These are phyloP conservation scores for Parnassius glacialis DNA, from an alignment of 2,888 invertebrate genomes.

Conservation along the genomic window DNA sequence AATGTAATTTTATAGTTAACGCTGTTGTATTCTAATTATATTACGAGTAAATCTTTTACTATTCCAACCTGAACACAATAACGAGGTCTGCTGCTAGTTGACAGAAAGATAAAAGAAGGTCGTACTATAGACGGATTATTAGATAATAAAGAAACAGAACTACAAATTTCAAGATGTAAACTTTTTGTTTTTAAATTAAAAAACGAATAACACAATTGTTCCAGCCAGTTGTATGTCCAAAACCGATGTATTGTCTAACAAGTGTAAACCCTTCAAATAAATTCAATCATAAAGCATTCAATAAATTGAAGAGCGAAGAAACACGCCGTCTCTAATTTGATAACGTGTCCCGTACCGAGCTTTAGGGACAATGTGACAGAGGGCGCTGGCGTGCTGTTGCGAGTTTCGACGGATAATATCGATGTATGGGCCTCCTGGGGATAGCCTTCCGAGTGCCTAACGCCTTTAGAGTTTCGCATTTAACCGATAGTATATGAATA, in stretches of 20 bases:
- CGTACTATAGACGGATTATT: no score
- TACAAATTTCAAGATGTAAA: no score
- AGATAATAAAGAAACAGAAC: no score
- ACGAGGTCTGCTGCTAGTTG: no score
- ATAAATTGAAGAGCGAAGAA: slow-evolving; percentile 3
- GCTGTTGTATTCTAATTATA: no score
- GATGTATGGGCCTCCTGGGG: slow-evolving; percentile 58
- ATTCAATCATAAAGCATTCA: slow-evolving; percentile 8
- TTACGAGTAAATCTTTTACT: no score
- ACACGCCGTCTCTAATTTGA: slow-evolving; percentile 17
- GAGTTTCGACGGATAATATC: slow-evolving; percentile 54
- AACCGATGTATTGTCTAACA: background rate
- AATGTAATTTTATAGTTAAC: no score
- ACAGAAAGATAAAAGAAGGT: no score
- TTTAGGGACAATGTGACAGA: slow-evolving; percentile 18
- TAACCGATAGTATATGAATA: slow-evolving; percentile 18
- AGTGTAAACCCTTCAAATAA: background rate
- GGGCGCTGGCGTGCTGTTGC: slow-evolving; percentile 38
- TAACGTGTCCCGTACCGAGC: slow-evolving; percentile 11
- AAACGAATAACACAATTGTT: no score
- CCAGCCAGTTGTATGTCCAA: background rate
- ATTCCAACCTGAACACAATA: no score
- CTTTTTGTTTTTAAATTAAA: no score
- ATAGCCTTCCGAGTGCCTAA: slow-evolving; percentile 31
- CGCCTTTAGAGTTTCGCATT: slow-evolving; percentile 27